Evolutionary conservation across 64 coral and sea anemone species (phyloP).

Genomic region (Porites australiensis): DNA sequence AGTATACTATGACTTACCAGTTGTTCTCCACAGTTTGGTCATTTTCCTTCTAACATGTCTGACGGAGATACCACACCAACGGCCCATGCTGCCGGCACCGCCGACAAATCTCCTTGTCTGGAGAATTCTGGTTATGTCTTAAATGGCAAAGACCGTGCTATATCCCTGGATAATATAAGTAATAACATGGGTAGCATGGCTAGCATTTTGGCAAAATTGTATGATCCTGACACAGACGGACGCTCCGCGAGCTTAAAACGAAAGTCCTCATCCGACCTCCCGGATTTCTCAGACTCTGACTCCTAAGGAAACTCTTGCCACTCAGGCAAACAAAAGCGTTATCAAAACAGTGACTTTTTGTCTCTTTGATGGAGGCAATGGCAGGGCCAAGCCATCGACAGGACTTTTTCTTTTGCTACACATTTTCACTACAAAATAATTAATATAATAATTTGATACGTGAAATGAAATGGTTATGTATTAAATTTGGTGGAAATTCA

Average conservation of each 20-base stretch:
- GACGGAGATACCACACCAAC: neutral
- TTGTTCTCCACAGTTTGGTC: too few relatives aligned
- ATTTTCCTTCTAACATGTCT: neutral
- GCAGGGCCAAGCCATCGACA: neutral
- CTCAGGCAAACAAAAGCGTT: neutral
- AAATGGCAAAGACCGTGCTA: neutral
- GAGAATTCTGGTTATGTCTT: neutral
- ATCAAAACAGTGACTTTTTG: neutral
- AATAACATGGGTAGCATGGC: conserved; percentile 12
- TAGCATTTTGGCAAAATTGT: neutral
- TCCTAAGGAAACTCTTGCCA: neutral
- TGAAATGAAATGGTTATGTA: too few relatives aligned
- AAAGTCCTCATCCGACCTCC: neutral
- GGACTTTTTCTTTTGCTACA: neutral
- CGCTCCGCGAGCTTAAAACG: neutral
- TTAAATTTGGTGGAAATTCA: too few relatives aligned
- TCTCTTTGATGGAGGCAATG: neutral
- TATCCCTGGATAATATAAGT: neutral
- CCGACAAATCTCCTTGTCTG: neutral
- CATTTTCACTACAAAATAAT: too few relatives aligned
- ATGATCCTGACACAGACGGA: neutral
- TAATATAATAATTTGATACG: too few relatives aligned
- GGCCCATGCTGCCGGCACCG: neutral
- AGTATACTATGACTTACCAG: neutral
- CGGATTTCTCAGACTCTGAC: neutral